Percentiles rank a stretch among this genome's conserved stretches.
Conservation (phyloP, 2,113 vertebrate genomes). For the Emydocephalus ijimae region DNA sequence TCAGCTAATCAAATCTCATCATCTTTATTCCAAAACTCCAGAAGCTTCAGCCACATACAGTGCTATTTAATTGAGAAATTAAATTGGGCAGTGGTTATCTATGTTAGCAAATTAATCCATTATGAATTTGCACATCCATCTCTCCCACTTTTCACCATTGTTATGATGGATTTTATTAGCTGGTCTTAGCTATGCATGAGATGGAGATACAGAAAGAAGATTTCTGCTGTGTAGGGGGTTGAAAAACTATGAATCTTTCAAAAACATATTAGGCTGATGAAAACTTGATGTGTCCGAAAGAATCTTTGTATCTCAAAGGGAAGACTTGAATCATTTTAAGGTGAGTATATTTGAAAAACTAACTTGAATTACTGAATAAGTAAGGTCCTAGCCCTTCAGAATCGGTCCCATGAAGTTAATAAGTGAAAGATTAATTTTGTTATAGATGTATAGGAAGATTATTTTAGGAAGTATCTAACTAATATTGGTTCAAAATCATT, state of each 20-base stretch:
- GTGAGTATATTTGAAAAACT: conserved; percentile 28
- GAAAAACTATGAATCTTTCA: neutral
- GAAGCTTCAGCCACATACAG: conserved; percentile 43
- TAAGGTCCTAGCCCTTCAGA: conserved; percentile 21
- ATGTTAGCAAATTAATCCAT: conserved; percentile 44
- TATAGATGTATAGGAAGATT: conserved; percentile 37
- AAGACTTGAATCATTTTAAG: conserved; percentile 10
- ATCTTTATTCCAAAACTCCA: conserved; percentile 56
- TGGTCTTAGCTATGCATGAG: neutral
- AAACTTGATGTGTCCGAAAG: neutral
- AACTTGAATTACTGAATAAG: conserved; percentile 8
- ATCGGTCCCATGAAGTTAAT: conserved; percentile 39
- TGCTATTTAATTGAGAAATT: conserved; percentile 56
- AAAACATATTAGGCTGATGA: neutral
- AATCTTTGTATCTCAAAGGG: conserved; percentile 4
- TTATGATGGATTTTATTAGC: conserved; percentile 41
- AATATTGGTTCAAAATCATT: conserved; percentile 32
- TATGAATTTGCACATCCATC: conserved; percentile 44
- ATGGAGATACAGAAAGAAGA: neutral
- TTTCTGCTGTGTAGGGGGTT: neutral
- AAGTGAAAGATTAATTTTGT: conserved; percentile 39
- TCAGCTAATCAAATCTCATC: conserved; percentile 51
- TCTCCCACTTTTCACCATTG: conserved; percentile 23
- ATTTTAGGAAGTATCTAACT: conserved; percentile 34
- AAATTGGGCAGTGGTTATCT: conserved; percentile 46